Conservation (phyloP, 1,140 invertebrate genomes). For the Anastrepha ludens region DNA sequence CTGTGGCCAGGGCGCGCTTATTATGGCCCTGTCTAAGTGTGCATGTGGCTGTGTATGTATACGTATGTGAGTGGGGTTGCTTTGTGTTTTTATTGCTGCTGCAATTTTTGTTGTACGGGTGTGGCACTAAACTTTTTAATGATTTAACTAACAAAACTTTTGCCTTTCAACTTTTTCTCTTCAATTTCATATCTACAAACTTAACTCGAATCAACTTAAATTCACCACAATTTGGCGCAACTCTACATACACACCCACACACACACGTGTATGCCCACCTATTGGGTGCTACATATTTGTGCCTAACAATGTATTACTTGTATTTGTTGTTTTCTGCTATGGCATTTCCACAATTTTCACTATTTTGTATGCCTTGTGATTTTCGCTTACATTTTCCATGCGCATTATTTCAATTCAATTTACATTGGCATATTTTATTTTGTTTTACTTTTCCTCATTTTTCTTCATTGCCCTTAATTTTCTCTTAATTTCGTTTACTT, state of each 20-base stretch:
- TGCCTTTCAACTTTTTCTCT: constrained; percentile 61
- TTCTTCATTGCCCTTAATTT: neutral
- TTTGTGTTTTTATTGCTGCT: neutral
- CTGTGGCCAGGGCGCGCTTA: too few relatives aligned
- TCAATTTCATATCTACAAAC: constrained; percentile 11
- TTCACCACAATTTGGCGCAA: neutral
- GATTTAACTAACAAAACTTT: constrained; percentile 74
- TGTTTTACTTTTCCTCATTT: neutral
- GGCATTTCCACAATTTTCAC: neutral
- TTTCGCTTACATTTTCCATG: neutral
- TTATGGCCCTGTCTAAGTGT: neutral
- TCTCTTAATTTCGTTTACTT: neutral
- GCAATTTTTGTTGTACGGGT: constrained; percentile 25
- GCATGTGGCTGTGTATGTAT: neutral
- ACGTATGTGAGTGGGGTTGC: neutral
- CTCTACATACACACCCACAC: neutral
- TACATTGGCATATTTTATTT: neutral
- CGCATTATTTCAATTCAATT: neutral
- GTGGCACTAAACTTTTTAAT: constrained; percentile 72
- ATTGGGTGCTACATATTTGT: neutral
- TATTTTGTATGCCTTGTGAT: neutral
- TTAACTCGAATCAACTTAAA: neutral
- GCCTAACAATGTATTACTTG: neutral
- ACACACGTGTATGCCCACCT: neutral
- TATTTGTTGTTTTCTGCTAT: neutral